Evolutionary conservation across 2,888 invertebrate species (phyloP), one percentile per base, ranked within the genome.

Genomic region (Leucoma salicis): DNA sequence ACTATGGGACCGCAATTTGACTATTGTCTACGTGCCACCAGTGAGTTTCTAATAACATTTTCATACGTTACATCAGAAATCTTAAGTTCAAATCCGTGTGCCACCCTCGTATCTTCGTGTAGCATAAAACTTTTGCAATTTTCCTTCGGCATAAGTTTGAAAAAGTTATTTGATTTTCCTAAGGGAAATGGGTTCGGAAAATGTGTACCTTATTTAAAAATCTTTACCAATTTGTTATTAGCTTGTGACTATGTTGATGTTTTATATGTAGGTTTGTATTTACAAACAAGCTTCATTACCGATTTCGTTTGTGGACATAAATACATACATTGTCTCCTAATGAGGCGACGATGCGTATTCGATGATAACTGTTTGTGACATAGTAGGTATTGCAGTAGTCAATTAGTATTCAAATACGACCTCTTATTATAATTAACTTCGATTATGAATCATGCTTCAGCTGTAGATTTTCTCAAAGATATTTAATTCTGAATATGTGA

Each of bases 1-100:
- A 74, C 50, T 57, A 88, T 89, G 88, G 88, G 88, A 80, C 89
- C 89, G 62, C 89, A 89, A 63, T 89, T 85, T 62, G 88, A 89
- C 66, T 89, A 86, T 66, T 87, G 87, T 55, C 74, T 88, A 16
- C 84, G 89, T 36, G 89, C 87, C 42, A 83, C 89, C 52, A 89
- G 89, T 89, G 66, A 89, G 89, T 85, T 45, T 16, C 16, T 27
- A 35, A 48, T 59, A 51, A 14, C 44, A 45, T 18, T 46, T 33
- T 33, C 14, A 13, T 47, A 49, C 28, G 46, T 38, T 52, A 47
- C 49, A 42, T 49, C 39, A 50, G 34, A 55, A 44, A 52, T 58
- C 54, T 54, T 41, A 40, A 34, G 7, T 13, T 29, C 14, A 57
- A 53, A 35, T 53, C 42, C 31, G 18, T 33, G 14, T 46, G 38